Conservation (phyloP, 2,888 invertebrate species). For the Emesis russula region DNA sequence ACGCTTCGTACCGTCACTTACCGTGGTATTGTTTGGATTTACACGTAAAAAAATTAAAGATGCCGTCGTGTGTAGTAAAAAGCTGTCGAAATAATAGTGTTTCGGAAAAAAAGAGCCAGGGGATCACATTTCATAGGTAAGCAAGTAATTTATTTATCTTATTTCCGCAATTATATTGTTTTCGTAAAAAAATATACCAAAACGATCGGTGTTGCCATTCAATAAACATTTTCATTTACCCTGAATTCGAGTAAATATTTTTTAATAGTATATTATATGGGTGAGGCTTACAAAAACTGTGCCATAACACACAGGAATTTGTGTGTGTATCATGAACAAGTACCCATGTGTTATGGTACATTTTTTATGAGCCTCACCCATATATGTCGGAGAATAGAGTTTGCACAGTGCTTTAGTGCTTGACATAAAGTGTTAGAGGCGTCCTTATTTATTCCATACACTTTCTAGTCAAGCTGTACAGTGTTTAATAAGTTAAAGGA, state of each 20-base stretch:
- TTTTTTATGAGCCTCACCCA: no score
- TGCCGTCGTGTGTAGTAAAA: constrained; percentile 15
- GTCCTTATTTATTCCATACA: no score
- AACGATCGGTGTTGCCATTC: background rate
- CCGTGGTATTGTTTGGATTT: background rate
- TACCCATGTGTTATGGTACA: no score
- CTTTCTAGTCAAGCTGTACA: no score
- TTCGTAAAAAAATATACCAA: constrained; percentile 3
- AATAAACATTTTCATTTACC: background rate
- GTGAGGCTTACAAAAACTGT: no score
- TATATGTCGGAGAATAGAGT: no score
- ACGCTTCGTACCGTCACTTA: no score
- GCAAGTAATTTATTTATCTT: constrained; percentile 11
- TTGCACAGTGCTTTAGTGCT: no score
- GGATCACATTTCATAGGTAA: constrained; percentile 11
- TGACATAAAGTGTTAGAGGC: no score
- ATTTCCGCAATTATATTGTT: background rate
- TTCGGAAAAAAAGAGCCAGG: constrained; percentile 9
- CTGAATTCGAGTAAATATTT: background rate
- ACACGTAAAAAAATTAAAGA: constrained; percentile 7
- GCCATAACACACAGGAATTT: no score
- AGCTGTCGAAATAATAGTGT: constrained; percentile 5
- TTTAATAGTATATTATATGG: background rate
- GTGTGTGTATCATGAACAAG: no score
- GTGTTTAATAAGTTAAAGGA: no score